Evolutionary conservation across 2,113 vertebrate species (phyloP), one percentile per base, ranked within the genome.

Genomic region (Lophura nycthemera): DNA sequence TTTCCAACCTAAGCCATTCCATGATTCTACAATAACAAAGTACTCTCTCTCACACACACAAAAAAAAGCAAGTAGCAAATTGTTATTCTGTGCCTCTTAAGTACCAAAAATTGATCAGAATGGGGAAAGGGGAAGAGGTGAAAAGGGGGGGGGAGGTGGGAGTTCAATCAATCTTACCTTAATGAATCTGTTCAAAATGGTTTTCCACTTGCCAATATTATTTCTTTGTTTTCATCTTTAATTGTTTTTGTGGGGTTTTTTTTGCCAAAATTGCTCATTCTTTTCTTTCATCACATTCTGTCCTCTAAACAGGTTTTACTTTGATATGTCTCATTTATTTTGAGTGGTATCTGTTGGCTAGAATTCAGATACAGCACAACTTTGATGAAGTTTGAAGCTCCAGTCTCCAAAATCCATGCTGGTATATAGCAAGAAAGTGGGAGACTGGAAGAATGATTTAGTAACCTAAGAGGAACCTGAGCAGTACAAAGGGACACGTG

Each of bases 371-470:
- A 1, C 8, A 64, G 22, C 36, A 61, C 64, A 92, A 72, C 22
- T 92, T 38, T 94, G 69, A 71, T 27, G 21, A 65, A 94, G 60
- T 48, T n/a, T 30, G 80, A 72, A 92, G 43, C 20, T 86, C n/a
- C 25, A 60, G 56, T 43, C 67, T 91, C 76, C 61, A 88, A 92
- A 94, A 65, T 61, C 61, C 48, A 27, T 61, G 32, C 13, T 78
- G 52, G n/a, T 69, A 61, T 48, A 61, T 45, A 45, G 59, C 74
- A 56, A 85, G 76, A 74, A 90, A 81, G 47, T 8, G 50, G 25
- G 10, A 86, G 18, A 74, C 50, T 50, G 14, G 21, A 27, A 91
- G 61, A 83, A 90, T 81, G 88, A 95, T 80, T 88, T 76, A 93
- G 47, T 81, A 77, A 71, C 38, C 19, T 67, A 74, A 81, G 11